A percentile compares a stretch with the other conserved stretches of the same genome.
Conservation (phyloP, 2,888 invertebrate species). For the Nymphalis polychloros region DNA sequence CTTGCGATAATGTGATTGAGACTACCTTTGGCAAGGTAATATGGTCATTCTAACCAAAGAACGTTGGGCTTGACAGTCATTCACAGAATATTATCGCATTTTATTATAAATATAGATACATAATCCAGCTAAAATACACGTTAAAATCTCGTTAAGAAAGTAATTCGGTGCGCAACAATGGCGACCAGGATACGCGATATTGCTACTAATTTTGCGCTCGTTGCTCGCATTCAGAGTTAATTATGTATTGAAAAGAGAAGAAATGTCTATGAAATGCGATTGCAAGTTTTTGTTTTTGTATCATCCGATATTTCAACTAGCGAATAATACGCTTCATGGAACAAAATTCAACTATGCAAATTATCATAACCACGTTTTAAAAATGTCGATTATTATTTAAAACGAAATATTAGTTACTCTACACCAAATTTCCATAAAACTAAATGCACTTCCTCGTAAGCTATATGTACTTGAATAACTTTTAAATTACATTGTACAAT, state of each 20-base stretch:
- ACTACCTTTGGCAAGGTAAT: no score
- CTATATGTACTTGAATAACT: no score
- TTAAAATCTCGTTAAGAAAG: conserved; percentile 24
- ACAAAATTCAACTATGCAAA: background rate
- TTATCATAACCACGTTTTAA: no score
- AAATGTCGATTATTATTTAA: no score
- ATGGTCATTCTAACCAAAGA: no score
- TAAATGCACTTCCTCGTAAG: no score
- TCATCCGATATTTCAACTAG: background rate
- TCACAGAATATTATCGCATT: background rate
- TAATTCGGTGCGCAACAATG: conserved; percentile 19
- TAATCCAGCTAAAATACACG: conserved; percentile 18
- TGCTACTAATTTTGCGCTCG: background rate
- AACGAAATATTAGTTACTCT: no score
- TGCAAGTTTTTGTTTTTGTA: background rate
- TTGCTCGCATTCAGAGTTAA: conserved; percentile 4
- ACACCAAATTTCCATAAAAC: no score
- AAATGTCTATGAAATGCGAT: background rate
- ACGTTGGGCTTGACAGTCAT: no score
- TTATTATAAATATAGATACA: conserved; percentile 1
- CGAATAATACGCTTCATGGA: background rate
- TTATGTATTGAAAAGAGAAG: conserved; percentile 3
- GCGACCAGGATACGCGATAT: background rate
- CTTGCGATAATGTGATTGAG: no score
- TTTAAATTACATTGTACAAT: no score